Conservation (phyloP, 92 coral and sea anemone species). For the Siderastrea radians region DNA sequence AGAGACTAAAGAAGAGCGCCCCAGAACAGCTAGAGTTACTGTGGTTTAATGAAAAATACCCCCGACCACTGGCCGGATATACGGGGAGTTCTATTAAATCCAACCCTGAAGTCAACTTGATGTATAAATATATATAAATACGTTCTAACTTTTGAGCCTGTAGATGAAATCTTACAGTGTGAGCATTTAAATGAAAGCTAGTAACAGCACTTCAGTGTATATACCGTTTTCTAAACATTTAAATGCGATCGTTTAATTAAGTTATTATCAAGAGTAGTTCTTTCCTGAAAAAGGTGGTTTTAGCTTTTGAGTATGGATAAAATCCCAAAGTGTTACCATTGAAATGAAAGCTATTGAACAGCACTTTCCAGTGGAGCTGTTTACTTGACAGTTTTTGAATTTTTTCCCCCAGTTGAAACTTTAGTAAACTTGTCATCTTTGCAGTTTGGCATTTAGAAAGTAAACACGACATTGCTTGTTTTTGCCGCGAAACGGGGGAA, state of each 20-base stretch:
- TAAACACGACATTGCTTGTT: constrained; percentile 30
- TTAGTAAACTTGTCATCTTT: not conserved
- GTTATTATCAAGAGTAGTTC: too few relatives aligned
- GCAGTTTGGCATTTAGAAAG: not conserved
- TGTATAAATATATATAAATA: not conserved
- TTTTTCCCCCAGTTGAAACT: not conserved
- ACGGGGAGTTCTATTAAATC: not conserved
- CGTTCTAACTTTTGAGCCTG: not conserved
- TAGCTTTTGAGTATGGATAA: not conserved
- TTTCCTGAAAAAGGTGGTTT: not conserved
- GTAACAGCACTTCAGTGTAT: too few relatives aligned
- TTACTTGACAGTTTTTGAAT: not conserved
- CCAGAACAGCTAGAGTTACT: not conserved
- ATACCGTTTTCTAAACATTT: too few relatives aligned
- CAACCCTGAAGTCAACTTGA: not conserved
- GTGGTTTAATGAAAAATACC: not conserved
- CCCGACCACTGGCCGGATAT: not conserved
- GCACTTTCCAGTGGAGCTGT: not conserved
- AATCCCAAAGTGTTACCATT: not conserved
- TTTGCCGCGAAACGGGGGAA: constrained; percentile 44
- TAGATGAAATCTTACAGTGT: not conserved
- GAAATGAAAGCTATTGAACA: not conserved
- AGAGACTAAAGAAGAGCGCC: not conserved
- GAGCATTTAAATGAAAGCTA: too few relatives aligned
- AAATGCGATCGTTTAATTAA: not conserved